A percentile compares a stretch with the other conserved stretches of the same genome.
These are phyloP conservation scores for Murina feae DNA, from an alignment of 2,113 vertebrate genomes.

Conservation along the genomic window DNA sequence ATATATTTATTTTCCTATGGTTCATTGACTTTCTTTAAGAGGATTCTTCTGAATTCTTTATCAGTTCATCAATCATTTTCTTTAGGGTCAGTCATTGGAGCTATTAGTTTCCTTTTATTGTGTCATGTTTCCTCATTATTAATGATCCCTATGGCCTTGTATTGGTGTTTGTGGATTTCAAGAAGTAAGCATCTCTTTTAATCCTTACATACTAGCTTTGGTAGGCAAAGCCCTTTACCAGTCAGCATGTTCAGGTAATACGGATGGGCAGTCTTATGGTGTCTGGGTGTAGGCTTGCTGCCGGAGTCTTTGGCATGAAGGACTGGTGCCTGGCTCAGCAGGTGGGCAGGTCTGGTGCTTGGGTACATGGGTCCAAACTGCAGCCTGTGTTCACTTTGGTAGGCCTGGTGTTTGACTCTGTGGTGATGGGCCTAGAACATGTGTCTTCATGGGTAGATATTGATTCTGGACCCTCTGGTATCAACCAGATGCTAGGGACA, in stretches of 20 bases:
- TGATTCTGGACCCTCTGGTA: neutral
- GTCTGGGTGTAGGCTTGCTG: neutral
- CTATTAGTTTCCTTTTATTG: neutral
- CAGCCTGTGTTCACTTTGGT: neutral
- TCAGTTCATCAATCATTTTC: neutral
- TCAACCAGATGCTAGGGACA: neutral
- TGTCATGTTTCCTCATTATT: neutral
- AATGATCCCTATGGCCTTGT: neutral
- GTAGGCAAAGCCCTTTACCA: neutral
- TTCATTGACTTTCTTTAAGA: neutral
- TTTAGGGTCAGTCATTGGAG: neutral
- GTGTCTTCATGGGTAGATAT: neutral
- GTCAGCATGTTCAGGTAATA: neutral
- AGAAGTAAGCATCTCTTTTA: neutral
- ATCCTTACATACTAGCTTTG: neutral
- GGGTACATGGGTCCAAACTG: neutral
- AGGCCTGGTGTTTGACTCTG: neutral
- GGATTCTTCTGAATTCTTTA: neutral
- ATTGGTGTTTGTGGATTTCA: neutral
- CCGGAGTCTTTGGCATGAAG: neutral
- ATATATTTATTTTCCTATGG: neutral
- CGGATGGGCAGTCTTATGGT: neutral
- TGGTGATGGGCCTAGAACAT: neutral
- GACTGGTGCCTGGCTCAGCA: neutral
- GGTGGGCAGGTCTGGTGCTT: neutral